phyloP scores from a whole-genome alignment of 2,888 invertebrate species.

The Oasisia sp. region DNA sequence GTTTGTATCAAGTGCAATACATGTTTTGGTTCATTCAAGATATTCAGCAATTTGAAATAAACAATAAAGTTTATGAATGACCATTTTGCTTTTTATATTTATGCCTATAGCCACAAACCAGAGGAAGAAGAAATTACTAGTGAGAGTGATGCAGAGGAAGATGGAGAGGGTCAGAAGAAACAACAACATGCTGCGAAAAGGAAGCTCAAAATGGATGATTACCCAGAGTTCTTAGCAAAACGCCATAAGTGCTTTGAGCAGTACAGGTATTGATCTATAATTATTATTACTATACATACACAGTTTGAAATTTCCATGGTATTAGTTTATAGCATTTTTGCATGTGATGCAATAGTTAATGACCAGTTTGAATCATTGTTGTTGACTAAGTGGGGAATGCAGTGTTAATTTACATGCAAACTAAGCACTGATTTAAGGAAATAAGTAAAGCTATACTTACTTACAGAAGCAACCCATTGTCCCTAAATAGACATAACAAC shows the following conservation, averaged over 20 bases:
- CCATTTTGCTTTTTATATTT: not conserved
- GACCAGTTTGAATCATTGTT: not conserved
- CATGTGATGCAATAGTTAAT: not conserved
- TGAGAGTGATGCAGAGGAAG: conserved; percentile 45
- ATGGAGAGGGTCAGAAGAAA: conserved; percentile 48
- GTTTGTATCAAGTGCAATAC: not conserved
- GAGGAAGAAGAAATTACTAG: conserved; percentile 60
- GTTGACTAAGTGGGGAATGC: not conserved
- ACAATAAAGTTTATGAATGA: not conserved
- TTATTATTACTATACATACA: not conserved
- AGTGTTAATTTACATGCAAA: too few relatives aligned
- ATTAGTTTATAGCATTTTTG: too few relatives aligned
- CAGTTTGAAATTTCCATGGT: too few relatives aligned
- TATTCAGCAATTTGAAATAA: not conserved
- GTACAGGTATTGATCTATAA: conserved; percentile 50
- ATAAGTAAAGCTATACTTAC: too few relatives aligned
- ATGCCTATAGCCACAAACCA: conserved; percentile 29
- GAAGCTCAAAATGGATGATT: conserved; percentile 52
- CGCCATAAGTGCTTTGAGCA: conserved; percentile 52
- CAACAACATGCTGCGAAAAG: conserved; percentile 41
- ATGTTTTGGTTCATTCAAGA: too few relatives aligned
- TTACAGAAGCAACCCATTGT: not conserved
- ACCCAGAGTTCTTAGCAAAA: conserved; percentile 58
- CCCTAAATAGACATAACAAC: not conserved
- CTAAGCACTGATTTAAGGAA: too few relatives aligned